These are phyloP conservation scores for Myopa testacea DNA, from an alignment of 2,888 invertebrate species.

Conservation along the genomic window DNA sequence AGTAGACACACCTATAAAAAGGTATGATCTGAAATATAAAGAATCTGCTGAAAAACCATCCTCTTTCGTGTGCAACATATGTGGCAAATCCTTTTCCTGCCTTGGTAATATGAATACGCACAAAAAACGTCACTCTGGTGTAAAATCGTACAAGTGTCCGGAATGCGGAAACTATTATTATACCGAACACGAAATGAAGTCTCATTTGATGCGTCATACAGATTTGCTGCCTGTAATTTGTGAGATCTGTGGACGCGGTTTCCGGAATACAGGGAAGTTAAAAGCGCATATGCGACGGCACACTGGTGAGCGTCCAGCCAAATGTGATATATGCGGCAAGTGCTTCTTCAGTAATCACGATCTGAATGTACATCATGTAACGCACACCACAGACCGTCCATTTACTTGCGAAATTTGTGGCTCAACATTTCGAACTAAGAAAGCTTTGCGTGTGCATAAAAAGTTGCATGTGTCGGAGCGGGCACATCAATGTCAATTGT, in stretches of 20 bases:
- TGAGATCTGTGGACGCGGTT: constrained; percentile 60
- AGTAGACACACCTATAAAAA: constrained; percentile 31
- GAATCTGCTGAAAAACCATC: constrained; percentile 58
- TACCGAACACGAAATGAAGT: constrained; percentile 58
- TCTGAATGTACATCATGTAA: constrained; percentile 62
- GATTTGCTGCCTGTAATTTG: constrained; percentile 60
- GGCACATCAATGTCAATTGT: constrained; percentile 60
- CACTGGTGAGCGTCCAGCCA: constrained; percentile 61
- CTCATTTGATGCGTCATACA: constrained; percentile 60
- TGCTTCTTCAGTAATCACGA: constrained; percentile 61
- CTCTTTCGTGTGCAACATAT: constrained; percentile 63
- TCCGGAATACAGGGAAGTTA: constrained; percentile 61
- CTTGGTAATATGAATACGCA: constrained; percentile 63
- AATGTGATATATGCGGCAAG: constrained; percentile 60
- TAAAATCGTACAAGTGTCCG: constrained; percentile 61
- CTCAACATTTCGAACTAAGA: constrained; percentile 63
- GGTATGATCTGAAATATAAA: constrained; percentile 52
- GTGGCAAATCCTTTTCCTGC: constrained; percentile 61
- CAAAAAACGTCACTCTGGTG: constrained; percentile 62
- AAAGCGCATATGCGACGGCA: constrained; percentile 62
- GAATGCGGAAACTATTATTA: constrained; percentile 60
- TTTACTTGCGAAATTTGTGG: constrained; percentile 56
- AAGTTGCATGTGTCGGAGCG: constrained; percentile 58
- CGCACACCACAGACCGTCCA: constrained; percentile 61
- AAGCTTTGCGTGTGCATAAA: constrained; percentile 63